Percentiles rank a stretch among this genome's conserved stretches.
Evolutionary conservation across 2,888 invertebrate genomes (phyloP).

Genomic region (Tromatobia lineatoria): DNA sequence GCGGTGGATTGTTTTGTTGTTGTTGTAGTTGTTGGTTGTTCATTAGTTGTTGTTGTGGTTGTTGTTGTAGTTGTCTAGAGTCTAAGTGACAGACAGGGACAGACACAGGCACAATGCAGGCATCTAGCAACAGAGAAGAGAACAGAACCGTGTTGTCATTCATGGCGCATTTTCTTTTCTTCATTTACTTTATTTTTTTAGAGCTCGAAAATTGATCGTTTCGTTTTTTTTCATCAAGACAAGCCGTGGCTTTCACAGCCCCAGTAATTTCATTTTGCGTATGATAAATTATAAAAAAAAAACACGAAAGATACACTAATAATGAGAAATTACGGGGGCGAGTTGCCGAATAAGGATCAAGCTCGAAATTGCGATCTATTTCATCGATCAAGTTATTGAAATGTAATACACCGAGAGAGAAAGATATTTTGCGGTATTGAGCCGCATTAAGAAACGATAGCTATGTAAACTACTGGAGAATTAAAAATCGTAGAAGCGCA

Average conservation of each 20-base stretch:
- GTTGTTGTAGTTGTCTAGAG: constrained; percentile 85
- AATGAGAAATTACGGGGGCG: not conserved
- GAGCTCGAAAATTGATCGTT: not conserved
- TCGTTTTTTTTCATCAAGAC: constrained; percentile 22
- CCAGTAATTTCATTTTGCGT: constrained; percentile 26
- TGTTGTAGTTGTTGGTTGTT: constrained; percentile 83
- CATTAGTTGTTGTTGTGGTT: constrained; percentile 76
- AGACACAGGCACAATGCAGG: constrained; percentile 89
- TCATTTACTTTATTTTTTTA: constrained; percentile 34
- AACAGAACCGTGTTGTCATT: constrained; percentile 86
- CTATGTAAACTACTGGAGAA: constrained; percentile 3
- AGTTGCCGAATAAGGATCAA: not conserved
- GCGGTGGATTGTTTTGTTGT: constrained; percentile 86
- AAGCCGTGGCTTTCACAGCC: constrained; percentile 76
- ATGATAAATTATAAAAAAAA: not conserved
- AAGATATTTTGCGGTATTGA: not conserved
- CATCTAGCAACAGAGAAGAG: constrained; percentile 97
- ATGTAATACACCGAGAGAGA: not conserved
- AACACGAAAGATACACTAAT: not conserved
- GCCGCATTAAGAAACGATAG: constrained; percentile 20
- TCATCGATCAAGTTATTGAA: not conserved
- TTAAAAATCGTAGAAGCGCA: constrained; percentile 20
- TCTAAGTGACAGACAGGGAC: constrained; percentile 86
- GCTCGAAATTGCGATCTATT: not conserved
- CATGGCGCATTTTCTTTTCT: constrained; percentile 81